A percentile compares a stretch with the other conserved stretches of the same genome.
Evolutionary conservation across 2,113 vertebrate genomes (phyloP).

Genomic region (Zapus hudsonius): DNA sequence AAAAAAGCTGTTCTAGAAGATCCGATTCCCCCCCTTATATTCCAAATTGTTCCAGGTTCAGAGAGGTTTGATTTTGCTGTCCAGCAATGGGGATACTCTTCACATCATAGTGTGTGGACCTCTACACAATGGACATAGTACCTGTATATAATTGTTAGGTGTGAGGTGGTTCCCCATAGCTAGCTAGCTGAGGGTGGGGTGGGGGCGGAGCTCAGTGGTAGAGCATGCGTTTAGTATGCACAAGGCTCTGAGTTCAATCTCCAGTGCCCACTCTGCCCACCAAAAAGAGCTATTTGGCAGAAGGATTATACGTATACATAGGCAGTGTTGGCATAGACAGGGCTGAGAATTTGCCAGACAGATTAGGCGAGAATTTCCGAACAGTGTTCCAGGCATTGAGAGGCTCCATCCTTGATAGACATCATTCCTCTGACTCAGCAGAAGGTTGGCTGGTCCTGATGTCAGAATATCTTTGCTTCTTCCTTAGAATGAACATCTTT

Average conservation of each 20-base stretch:
- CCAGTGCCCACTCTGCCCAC: neutral
- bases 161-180: neutral
- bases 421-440: neutral
- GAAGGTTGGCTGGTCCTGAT: neutral
- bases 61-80: neutral
- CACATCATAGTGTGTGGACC: neutral
- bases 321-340: neutral
- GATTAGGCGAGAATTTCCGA: neutral
- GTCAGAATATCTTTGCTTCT: neutral
- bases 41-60: neutral
- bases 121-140: accelerated
- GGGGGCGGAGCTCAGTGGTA: neutral
- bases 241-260: neutral
- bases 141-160: neutral
- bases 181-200: no score
- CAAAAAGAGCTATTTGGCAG: neutral
- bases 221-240: neutral
- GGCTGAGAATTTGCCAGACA: neutral
- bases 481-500: neutral
- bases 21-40: neutral
- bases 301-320: neutral
- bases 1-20: neutral
- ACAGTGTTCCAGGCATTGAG: neutral
- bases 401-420: neutral
- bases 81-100: accelerated